Base-by-base conservation (phyloP, 2,113 vertebrate species). In the Thamnophis sirtalis region DNA sequence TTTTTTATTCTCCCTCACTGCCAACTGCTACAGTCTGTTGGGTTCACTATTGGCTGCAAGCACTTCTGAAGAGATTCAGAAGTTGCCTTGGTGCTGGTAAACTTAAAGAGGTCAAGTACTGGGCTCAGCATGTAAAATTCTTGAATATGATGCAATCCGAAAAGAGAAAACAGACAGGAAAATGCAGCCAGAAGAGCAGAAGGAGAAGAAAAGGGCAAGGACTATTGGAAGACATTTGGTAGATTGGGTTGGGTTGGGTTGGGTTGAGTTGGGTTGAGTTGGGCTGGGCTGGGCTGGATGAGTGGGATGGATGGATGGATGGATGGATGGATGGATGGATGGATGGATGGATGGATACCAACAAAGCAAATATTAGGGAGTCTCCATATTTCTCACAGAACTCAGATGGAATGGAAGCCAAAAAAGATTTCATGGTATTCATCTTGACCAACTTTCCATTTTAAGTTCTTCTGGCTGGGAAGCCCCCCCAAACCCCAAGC, bases 21-120 rank as follows among this genome's bases (percentile, higher is more conserved):
- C 91, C 86, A 26, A 1, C 87, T 91, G 92, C 48, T 86, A 87
- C n/a, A 90, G 43, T 38, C 28, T 19, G 86, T 53, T 55, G 56
- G 5, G 0, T 86, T 94, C 73, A 89, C 56, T 80, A 38, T 56
- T 88, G 90, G 33, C 85, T 92, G 68, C n/a, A 11, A 56, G 94
- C n/a, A 58, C 90, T 91, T 94, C 90, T 60, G 91, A 49, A 80
- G 1, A 19, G 5, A n/a, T 50, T 51, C 84, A 94, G 89, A 94
- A 91, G 55, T 17, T 84, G 92, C 26, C 33, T 93, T 90, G 85
- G 87, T 49, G 5, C 53, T 50, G 56, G 68, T 85, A 85, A 90
- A 38, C 50, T 84, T 33, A 50, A 88, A 28, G 86, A 87, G 68
- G 49, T n/a, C 51, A 89, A 17, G 58, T 54, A 6, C 0, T 28